Evolutionary conservation across 2,797 vertebrate species (phyloP), one percentile per base, ranked within the genome.

Genomic region (Rhynchotus rufescens): DNA sequence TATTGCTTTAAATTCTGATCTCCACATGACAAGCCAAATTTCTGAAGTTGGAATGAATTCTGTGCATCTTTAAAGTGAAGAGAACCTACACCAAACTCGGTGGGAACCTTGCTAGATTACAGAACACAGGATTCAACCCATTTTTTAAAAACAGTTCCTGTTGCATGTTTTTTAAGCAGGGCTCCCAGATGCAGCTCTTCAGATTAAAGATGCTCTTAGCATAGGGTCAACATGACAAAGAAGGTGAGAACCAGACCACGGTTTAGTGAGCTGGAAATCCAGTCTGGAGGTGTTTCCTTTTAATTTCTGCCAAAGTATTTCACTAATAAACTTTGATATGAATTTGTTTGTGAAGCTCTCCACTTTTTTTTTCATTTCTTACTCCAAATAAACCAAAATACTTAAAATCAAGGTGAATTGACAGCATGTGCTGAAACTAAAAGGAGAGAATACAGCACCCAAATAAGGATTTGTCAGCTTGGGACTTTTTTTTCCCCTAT

Each of bases 1-100:
- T 40, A n/a, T 10, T 85, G 92, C 88, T 92, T 89, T 74, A 74
- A 79, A 71, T 89, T 76, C 86, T 86, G 66, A 79, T 66, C 88
- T 90, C 56, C 25, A 60, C 56, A 61, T 9, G 61, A 75, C 77
- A 89, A 87, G 80, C 30, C 67, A 76, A 14, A 83, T 64, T 90
- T 87, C 28, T 89, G 79, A 93, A 76, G 77, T 34, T n/a, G 51
- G 64, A 65, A 88, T 73, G 74, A 90, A 77, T 89, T 71, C 71
- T 47, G 26, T 16, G 47, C 2, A 1, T 59, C 17, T 90, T 83
- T 49, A 23, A 85, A 88, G 36, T 47, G 11, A 67, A 52, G 15
- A 23, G 1, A 82, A 32, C 20, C 56, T 34, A 23, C 6, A 2
- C n/a, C 4, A 14, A 87, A 81, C 28, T 65, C 21, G 5, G 54